Evolutionary conservation across 1,140 invertebrate genomes (phyloP), one percentile per base, ranked within the genome.

Genomic region (Drosophila bocki): DNA sequence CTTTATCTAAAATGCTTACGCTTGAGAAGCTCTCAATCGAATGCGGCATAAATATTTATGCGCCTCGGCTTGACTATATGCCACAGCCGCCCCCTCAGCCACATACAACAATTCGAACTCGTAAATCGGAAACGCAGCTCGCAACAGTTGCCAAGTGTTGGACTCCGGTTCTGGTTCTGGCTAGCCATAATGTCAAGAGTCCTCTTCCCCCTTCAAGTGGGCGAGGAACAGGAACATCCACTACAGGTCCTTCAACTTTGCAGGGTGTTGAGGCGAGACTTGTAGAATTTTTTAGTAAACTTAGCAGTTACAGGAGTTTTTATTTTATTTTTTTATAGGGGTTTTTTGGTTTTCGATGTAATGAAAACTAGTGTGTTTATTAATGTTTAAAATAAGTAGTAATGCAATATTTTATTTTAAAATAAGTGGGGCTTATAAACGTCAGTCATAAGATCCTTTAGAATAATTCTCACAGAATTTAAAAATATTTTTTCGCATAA

Each of bases 1-100:
- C 85, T 91, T 92, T 92, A 92, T 92, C 91, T 92, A 85, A 82
- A 92, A 92, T 91, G 90, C 91, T 92, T 82, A 92, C 91, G 86
- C 91, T 92, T 91, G 86, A 86, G 79, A 82, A 63, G 84, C 84
- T 84, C 56, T 84, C 84, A 88, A 88, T 87, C 84, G 83, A 78
- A 67, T 78, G 84, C 72, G 58, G 72, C 84, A 87, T 87, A 88
- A 87, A 87, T 84, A 87, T 87, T 87, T 88, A 88, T 83, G 84
- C 47, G 54, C 41, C 76, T 41, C 61, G 81, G 53, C 65, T 26
- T 33, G 53, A 84, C 69, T 72, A 77, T 76, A 48, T 82, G 47
- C 48, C 57, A n/a, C 57, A 62, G 29, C 22, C 17, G 13, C 29
- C 35, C 19, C 32, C 39, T 45, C 33, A 29, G 33, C 29, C 39